Base-by-base conservation (phyloP, 2,888 invertebrate species). In the Limnephilus rhombicus region DNA sequence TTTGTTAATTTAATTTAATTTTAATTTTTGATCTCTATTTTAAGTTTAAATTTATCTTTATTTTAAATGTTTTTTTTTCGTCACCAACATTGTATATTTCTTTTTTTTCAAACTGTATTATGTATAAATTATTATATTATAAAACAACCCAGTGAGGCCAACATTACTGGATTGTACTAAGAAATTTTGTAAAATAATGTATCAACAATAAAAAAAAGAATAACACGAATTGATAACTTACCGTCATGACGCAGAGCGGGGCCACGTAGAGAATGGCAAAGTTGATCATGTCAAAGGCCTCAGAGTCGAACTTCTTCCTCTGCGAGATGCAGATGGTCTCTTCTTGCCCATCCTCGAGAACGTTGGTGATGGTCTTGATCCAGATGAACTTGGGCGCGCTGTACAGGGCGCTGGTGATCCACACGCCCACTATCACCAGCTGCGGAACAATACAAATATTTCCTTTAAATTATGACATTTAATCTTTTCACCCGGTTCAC, bases 341-440 rank as follows among this genome's bases (percentile, higher is more conserved):
- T 94, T 96, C 96, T 93, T 95, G 95, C 1, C 97, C 97, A 88
- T 96, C 96, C 37, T 96, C 96, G 18, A 97, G 95, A 85, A 96
- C 95, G 94, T 97, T 97, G 31, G 97, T 97, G 90, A 98, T 97
- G 0, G 98, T 98, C 94, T 98, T 97, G 94, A 98, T 98, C 96
- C 98, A 98, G 94, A 98, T 97, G 94, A 98, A 98, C 94, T 98
- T 98, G 0, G 98, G 98, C 3, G 97, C 97, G 93, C 98, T 98
- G 95, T 98, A 98, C 0, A 97, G 96, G 0, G 98, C 98, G 94
- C 98, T 98, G 31, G 98, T 96, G 90, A 98, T 96, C 98, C 98
- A 98, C 9, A 98, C 98, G 3, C 97, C 96, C 34, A 97, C 95
- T 94, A 98, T 98, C 90, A 98, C 98, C 94, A 98, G 94, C 98